Conservation (phyloP, 2,797 vertebrate genomes). For the Anguilla pacifica region DNA sequence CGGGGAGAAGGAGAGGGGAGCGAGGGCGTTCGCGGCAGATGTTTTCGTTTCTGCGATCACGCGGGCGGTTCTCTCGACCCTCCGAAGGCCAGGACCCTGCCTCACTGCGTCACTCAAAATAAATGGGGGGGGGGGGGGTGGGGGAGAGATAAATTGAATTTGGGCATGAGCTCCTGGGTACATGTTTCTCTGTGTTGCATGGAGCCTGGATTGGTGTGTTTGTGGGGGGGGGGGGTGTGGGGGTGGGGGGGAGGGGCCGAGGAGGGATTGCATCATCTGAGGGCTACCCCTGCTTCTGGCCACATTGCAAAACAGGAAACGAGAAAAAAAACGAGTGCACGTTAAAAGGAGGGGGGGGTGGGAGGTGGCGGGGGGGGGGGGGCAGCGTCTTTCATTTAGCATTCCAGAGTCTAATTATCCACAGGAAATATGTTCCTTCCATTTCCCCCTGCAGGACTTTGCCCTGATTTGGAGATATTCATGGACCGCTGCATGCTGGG, state of each 20-base stretch:
- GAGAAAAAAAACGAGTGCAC: not conserved
- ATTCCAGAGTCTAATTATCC: conserved; percentile 23
- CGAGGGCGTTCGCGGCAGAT: not conserved
- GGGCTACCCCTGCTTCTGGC: conserved; percentile 23
- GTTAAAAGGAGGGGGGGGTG: not conserved
- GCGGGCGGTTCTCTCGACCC: conserved; percentile 16
- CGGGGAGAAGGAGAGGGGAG: not conserved
- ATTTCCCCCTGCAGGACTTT: not conserved
- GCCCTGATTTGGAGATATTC: not conserved
- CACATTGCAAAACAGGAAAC: conserved; percentile 35
- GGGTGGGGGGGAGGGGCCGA: not conserved
- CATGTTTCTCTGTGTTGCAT: not conserved
- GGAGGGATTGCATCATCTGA: conserved; percentile 22
- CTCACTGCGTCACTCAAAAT: conserved; percentile 1
- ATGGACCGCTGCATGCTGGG: not conserved
- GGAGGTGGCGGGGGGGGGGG: not conserved
- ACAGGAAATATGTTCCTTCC: not conserved
- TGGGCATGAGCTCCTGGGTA: not conserved
- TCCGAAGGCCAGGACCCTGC: conserved; percentile 14
- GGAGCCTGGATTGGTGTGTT: not conserved
- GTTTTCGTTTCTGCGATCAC: not conserved
- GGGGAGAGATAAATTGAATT: not conserved
- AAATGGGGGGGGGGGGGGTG: conserved; percentile 22
- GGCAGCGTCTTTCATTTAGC: conserved; percentile 4
- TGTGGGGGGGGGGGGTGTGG: not conserved